Base-by-base conservation (phyloP, 2,113 vertebrate genomes). In the Mola mola region DNA sequence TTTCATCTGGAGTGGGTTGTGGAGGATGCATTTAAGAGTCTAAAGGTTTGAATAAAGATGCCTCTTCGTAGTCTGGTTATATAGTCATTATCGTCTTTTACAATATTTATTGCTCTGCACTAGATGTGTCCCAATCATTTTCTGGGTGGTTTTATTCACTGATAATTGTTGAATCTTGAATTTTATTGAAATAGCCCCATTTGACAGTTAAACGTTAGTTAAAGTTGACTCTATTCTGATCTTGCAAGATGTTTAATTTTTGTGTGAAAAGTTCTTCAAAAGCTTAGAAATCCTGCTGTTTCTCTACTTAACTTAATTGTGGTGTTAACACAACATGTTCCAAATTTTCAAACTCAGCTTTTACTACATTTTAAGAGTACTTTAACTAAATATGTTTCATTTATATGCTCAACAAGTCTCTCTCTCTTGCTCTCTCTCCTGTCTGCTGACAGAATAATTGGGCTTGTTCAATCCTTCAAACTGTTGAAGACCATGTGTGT, bases 361-460 rank as follows among this genome's bases (percentile, higher is more conserved):
- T 20, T 72, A 40, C 43, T 81, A 41, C 66, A 44, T 13, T 62
- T 70, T 69, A 62, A 79, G 75, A 40, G 24, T 17, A 67, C 44
- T 26, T 78, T 29, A 31, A 67, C 25, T 33, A 60, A 51, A 66
- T 24, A 55, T 79, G 46, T 48, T 79, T 74, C 33, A 69, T 78
- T 80, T 16, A 75, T 75, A 38, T 31, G n/a, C n/a, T n/a, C n/a
- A n/a, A n/a, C n/a, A n/a, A n/a, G n/a, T n/a, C 17, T 51, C 8
- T 20, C 4, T 37, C 1, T 11, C 10, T 6, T 26, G 22, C 15
- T 63, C 12, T 52, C 1, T 42, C 5, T 17, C 8, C 11, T 20
- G 24, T 16, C 47, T 46, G 16, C 40, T 0, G 10, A 63, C 17
- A 20, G 28, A 22, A 52, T 63, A 61, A 50, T 43, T 55, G 13